These are phyloP conservation scores for Brachypterus glaber DNA, from an alignment of 2,888 invertebrate genomes.

Conservation along the genomic window DNA sequence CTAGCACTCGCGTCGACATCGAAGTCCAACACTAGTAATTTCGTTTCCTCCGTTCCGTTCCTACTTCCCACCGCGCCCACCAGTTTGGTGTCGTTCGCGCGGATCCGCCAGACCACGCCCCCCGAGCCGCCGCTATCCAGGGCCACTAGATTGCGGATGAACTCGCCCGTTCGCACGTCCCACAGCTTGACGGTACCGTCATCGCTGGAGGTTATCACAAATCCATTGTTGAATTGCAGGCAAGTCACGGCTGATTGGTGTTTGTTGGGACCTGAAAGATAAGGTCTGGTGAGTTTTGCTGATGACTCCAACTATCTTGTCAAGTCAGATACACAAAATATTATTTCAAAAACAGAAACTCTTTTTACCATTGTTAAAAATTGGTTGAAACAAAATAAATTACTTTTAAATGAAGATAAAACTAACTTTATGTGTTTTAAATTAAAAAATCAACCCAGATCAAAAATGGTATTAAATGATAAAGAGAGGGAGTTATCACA, in stretches of 20 bases:
- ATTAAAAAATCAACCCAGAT: too few relatives aligned
- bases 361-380: too few relatives aligned
- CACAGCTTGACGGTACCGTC: constrained; percentile 99
- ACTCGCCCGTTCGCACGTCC: constrained; percentile 95
- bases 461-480: too few relatives aligned
- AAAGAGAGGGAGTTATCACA: too few relatives aligned
- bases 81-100: constrained; percentile 90
- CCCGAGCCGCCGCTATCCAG: constrained; percentile 93
- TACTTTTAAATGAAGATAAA: too few relatives aligned
- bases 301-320: too few relatives aligned
- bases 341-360: too few relatives aligned
- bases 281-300: constrained; percentile 1
- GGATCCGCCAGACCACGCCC: constrained; percentile 97
- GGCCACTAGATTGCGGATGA: constrained; percentile 90
- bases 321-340: too few relatives aligned
- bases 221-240: constrained; percentile 91
- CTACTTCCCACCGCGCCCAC: constrained; percentile 98
- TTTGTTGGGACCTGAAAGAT: constrained; percentile 72
- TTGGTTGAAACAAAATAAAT: too few relatives aligned
- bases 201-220: constrained; percentile 98
- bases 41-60: constrained; percentile 98
- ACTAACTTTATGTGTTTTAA: too few relatives aligned
- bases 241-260: constrained; percentile 98
- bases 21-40: constrained; percentile 93
- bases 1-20: constrained; percentile 60